These are phyloP conservation scores for Chironomus tepperi DNA, from an alignment of 1,140 invertebrate species.

Conservation along the genomic window DNA sequence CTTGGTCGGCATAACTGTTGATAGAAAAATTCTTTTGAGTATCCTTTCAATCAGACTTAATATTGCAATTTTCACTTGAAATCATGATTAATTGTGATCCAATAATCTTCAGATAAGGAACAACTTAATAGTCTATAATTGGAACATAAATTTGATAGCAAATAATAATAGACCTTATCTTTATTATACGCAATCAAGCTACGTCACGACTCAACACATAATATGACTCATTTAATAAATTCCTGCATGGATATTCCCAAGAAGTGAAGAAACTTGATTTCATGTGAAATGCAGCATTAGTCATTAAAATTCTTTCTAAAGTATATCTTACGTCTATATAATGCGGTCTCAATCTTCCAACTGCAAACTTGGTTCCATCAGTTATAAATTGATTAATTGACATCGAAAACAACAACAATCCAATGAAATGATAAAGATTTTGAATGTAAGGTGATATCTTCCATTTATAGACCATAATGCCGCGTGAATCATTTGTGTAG, in stretches of 20 bases:
- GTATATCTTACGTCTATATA: background rate
- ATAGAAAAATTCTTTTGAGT: background rate
- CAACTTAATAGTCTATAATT: no score
- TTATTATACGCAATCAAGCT: background rate
- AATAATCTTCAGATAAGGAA: no score
- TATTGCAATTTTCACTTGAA: background rate
- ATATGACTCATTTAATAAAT: background rate
- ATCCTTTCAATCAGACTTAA: no score
- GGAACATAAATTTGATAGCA: no score
- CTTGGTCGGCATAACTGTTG: background rate
- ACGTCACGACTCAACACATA: background rate
- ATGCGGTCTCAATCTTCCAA: background rate
- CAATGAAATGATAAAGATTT: background rate
- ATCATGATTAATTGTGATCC: background rate
- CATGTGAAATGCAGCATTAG: background rate
- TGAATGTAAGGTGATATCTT: background rate
- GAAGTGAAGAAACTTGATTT: background rate
- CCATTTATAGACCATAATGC: background rate
- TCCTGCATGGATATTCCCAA: background rate
- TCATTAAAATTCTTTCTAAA: background rate
- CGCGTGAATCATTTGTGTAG: background rate
- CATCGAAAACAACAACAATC: background rate
- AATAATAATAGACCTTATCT: no score
- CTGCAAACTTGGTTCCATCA: background rate
- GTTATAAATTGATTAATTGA: background rate